phyloP scores from a whole-genome alignment of 2,797 vertebrate species.

The Gymnopithys bicolor region DNA sequence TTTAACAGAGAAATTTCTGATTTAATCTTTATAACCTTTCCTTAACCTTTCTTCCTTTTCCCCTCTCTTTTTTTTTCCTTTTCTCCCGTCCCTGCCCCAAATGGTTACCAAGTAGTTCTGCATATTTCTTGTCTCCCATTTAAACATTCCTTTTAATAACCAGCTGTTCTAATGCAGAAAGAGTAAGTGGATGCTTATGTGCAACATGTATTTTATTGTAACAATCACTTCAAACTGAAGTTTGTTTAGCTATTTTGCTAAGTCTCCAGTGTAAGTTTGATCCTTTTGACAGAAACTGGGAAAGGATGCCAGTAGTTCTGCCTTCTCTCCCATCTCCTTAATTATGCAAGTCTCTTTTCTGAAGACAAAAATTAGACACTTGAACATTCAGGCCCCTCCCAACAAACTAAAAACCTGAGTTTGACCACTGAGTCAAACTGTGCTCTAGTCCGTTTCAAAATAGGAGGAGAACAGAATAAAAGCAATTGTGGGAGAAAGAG shows the following conservation, averaged over 20 bases:
- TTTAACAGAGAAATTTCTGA: neutral
- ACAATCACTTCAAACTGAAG: neutral
- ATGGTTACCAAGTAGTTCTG: neutral
- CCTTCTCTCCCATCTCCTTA: neutral
- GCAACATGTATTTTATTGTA: neutral
- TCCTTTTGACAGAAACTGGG: neutral
- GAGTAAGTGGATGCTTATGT: neutral
- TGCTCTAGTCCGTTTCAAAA: neutral
- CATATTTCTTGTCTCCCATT: neutral
- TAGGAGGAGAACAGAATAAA: neutral
- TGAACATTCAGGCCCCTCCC: neutral
- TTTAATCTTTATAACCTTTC: neutral
- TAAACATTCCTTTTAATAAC: neutral
- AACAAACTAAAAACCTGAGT: neutral
- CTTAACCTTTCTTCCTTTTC: neutral
- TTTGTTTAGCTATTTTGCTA: neutral
- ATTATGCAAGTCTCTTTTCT: neutral
- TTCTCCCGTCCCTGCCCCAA: rapidly evolving
- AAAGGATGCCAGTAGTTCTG: neutral
- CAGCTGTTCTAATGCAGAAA: neutral
- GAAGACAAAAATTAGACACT: neutral
- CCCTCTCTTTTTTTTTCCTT: rapidly evolving
- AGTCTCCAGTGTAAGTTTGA: neutral
- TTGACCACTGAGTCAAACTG: neutral
- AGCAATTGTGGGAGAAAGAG: neutral